Percentiles rank a stretch among this genome's conserved stretches.
These are phyloP conservation scores for Numenius arquata DNA, from an alignment of 2,113 vertebrate genomes.

Conservation along the genomic window DNA sequence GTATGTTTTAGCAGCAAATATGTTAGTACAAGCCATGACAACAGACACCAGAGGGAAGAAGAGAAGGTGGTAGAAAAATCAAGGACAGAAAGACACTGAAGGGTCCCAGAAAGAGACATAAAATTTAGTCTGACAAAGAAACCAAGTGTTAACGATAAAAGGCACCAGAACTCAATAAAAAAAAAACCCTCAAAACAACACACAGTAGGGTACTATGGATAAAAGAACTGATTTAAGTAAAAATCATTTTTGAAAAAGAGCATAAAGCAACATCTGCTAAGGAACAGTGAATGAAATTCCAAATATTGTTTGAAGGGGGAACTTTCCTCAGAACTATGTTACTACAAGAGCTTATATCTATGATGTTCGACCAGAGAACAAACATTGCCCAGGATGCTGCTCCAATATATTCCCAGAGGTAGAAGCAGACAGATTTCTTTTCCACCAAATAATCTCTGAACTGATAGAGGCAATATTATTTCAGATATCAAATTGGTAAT, in stretches of 20 bases:
- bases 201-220: background rate
- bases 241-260: background rate
- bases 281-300: background rate
- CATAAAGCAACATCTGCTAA: background rate
- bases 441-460: background rate
- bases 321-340: background rate
- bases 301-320: background rate
- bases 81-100: background rate
- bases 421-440: background rate
- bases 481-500: background rate
- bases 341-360: background rate
- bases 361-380: background rate
- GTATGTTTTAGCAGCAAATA: background rate
- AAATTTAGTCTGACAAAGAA: background rate
- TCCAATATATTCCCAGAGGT: background rate
- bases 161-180: background rate
- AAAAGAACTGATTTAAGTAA: background rate
- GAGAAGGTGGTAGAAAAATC: background rate
- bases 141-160: background rate
- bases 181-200: background rate
- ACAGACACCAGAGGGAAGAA: background rate
- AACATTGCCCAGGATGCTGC: background rate
- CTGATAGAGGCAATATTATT: background rate
- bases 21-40: background rate
- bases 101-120: background rate